Evolutionary conservation across 2,888 invertebrate species (phyloP), one percentile per base, ranked within the genome.

Genomic region (Galeopsomyia nigrocyanea): DNA sequence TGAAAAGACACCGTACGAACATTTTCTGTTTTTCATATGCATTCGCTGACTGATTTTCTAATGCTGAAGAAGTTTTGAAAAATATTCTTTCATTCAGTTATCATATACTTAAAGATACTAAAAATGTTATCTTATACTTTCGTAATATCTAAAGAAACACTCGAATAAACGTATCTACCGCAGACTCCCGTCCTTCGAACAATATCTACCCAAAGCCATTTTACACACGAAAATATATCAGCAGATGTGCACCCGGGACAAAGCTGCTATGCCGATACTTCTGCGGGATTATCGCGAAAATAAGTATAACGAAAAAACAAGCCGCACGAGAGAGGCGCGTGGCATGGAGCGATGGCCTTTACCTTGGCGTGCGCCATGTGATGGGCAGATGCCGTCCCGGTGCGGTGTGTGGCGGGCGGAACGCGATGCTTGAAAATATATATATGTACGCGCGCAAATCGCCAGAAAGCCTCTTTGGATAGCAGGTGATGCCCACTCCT

Each of bases 231-330:
- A 39, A 39, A 39, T 39, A 39, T 39, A 39, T 39, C 39, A 7
- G 39, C 39, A 39, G 39, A 39, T 39, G 39, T 39, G 39, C 26
- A 26, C 5, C 26, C 26, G 5, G 26, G 26, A 26, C 26, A 26
- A 26, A 26, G 39, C 10, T 39, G 7, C 13, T n/a, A n/a, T n/a
- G n/a, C n/a, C n/a, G n/a, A n/a, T n/a, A n/a, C 3, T 16, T 26
- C 17, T 19, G 58, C 46, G 7, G 16, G 39, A 63, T n/a, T n/a
- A 39, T 53, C 26, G 22, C 49, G 31, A 14, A 57, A n/a, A n/a
- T n/a, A n/a, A n/a, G n/a, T n/a, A 65, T 21, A 73, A 76, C 71
- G 69, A 70, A 75, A n/a, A n/a, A 61, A 49, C 55, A 53, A 68
- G 66, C 14, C 10, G 39, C 39, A 39, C 39, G 39, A 39, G 39